These are phyloP conservation scores for Vulpes ferrilata DNA, from an alignment of 2,113 vertebrate genomes.

Conservation along the genomic window DNA sequence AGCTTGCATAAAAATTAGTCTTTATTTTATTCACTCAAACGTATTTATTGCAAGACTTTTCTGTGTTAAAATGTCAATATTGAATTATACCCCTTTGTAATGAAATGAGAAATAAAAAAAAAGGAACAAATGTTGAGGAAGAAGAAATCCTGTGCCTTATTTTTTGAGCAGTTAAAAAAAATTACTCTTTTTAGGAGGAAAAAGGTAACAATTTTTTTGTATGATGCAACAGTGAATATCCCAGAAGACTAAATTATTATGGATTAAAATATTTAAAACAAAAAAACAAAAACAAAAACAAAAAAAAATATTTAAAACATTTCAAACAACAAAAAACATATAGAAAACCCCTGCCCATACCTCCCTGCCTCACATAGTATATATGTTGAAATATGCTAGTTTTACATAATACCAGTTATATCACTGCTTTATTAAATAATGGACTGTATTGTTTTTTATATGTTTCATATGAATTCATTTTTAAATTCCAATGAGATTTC, in stretches of 20 bases:
- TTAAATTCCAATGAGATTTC: background rate
- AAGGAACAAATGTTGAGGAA: background rate
- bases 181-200: background rate
- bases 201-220: background rate
- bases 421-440: background rate
- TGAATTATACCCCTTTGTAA: background rate
- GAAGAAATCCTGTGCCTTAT: background rate
- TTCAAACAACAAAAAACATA: background rate
- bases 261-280: background rate
- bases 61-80: background rate
- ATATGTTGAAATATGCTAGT: background rate
- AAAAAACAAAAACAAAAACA: background rate
- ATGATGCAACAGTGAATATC: background rate
- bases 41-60: background rate
- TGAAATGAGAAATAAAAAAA: background rate
- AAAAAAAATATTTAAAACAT: background rate
- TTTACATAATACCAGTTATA: background rate
- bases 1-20: background rate
- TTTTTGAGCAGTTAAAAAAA: constrained; percentile 7
- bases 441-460: background rate
- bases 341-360: background rate
- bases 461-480: background rate
- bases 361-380: background rate
- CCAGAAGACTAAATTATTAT: background rate
- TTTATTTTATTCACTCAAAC: constrained; percentile 28